Percentiles rank a stretch among this genome's conserved stretches.
Conservation (phyloP, 1,140 invertebrate species). For the Schlechtendalia chinensis region DNA sequence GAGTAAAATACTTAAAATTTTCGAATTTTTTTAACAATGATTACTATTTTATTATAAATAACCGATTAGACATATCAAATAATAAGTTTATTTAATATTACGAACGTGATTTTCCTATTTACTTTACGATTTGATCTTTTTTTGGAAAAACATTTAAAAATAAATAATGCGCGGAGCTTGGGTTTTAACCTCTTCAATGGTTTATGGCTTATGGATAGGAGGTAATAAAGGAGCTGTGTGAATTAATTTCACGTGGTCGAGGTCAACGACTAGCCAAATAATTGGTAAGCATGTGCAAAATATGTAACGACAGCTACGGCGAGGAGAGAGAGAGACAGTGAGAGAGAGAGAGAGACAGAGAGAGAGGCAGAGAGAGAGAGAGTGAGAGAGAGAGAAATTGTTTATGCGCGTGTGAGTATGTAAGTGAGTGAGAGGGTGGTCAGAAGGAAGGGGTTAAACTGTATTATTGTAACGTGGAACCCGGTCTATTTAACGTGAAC, state of each 20-base stretch:
- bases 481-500: neutral
- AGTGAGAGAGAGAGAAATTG: no score
- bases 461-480: constrained; percentile 28
- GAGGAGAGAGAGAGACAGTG: neutral
- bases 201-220: constrained; percentile 1
- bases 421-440: neutral
- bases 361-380: no score
- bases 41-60: no score
- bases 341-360: no score
- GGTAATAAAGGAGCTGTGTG: constrained; percentile 12
- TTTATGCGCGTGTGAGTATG: no score
- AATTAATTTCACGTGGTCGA: constrained; percentile 40
- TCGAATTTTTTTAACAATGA: no score
- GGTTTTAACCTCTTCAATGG: constrained; percentile 22
- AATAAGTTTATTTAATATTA: no score
- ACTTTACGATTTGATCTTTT: no score
- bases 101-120: no score
- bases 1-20: no score
- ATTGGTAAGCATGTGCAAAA: constrained; percentile 24
- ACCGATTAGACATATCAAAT: no score
- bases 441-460: constrained; percentile 19
- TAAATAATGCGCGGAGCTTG: neutral
- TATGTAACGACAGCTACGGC: neutral
- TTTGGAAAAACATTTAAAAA: neutral
- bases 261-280: constrained; percentile 44